phyloP scores from a whole-genome alignment of 2,113 vertebrate species.

The Ailurus styani region DNA sequence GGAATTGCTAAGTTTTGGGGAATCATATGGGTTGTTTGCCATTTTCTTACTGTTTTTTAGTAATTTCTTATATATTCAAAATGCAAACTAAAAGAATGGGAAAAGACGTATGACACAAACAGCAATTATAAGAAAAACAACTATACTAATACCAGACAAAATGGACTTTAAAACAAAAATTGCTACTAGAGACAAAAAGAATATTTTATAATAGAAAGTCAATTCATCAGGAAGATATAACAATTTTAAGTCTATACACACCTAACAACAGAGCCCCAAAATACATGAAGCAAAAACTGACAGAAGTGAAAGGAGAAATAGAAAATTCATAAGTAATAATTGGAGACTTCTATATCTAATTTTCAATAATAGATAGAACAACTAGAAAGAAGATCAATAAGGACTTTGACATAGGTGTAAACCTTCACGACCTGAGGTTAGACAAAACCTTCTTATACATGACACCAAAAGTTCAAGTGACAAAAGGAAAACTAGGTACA shows the following conservation, averaged over 20 bases:
- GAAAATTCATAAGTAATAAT: background rate
- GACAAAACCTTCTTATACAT: background rate
- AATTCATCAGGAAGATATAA: background rate
- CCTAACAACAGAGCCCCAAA: background rate
- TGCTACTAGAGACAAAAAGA: background rate
- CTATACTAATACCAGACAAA: background rate
- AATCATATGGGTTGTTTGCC: background rate
- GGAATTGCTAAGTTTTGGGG: background rate
- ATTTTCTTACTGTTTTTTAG: background rate
- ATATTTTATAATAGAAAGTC: background rate
- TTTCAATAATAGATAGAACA: background rate
- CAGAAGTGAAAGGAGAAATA: conserved; percentile 10
- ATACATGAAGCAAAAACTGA: background rate
- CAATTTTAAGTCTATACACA: background rate
- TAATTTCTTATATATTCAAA: background rate
- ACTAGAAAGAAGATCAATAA: background rate
- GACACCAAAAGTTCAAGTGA: background rate
- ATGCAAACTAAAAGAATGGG: background rate
- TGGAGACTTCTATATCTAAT: background rate
- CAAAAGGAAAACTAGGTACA: background rate
- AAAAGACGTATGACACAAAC: background rate
- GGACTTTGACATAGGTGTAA: background rate
- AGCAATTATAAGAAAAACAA: background rate
- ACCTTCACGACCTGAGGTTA: background rate
- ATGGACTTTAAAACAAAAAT: conserved; percentile 13